phyloP scores from a whole-genome alignment of 2,888 invertebrate genomes.

The Thymelicus lineola region DNA sequence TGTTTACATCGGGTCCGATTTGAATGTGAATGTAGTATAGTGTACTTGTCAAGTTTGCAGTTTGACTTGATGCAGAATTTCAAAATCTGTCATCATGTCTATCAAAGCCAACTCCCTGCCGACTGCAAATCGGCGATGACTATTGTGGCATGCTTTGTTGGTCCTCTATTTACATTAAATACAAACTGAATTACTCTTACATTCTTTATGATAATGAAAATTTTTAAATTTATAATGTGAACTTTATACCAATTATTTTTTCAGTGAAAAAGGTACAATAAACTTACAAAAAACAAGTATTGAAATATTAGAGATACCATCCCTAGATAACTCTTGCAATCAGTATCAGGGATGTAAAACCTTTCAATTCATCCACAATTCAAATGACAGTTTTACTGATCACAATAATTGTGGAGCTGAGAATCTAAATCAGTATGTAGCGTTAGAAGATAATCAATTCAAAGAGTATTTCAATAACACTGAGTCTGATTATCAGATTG shows the following conservation, averaged over 20 bases:
- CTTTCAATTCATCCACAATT: slow-evolving; percentile 39
- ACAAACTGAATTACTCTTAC: too few species aligned
- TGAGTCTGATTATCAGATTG: slow-evolving; percentile 33
- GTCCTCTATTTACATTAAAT: too few species aligned
- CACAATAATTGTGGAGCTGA: slow-evolving; percentile 34
- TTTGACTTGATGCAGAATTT: too few species aligned
- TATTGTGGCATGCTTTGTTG: too few species aligned
- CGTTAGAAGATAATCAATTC: slow-evolving; percentile 47
- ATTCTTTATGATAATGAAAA: too few species aligned
- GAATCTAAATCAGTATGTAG: slow-evolving; percentile 48
- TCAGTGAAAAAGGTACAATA: slow-evolving; percentile 71
- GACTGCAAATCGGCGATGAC: too few species aligned
- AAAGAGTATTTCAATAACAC: slow-evolving; percentile 41
- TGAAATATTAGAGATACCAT: slow-evolving; percentile 56
- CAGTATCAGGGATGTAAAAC: slow-evolving; percentile 42
- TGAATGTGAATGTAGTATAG: too few species aligned
- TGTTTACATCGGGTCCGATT: too few species aligned
- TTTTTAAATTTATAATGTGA: too few species aligned
- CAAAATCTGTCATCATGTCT: too few species aligned
- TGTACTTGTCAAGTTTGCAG: too few species aligned
- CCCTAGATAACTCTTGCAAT: slow-evolving; percentile 61
- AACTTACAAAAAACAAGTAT: slow-evolving; percentile 63
- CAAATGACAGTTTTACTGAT: slow-evolving; percentile 46
- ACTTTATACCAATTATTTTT: slow-evolving; percentile 41
- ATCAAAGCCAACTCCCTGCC: too few species aligned